A percentile compares a stretch with the other conserved stretches of the same genome.
Conservation (phyloP, 2,888 invertebrate species). For the Theretra japonica region DNA sequence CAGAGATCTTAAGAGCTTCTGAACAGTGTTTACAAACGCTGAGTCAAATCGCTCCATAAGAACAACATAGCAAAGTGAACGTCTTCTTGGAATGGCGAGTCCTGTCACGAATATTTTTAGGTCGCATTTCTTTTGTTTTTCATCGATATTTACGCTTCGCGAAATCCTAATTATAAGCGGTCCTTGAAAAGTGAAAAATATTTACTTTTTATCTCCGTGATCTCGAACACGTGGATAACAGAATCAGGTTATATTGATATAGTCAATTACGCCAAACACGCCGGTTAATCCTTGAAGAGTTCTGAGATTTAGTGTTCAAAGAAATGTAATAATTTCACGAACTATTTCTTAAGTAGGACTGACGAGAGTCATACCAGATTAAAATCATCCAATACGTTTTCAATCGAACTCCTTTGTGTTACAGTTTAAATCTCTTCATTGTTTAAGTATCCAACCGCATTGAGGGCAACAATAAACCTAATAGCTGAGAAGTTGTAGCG, state of each 20-base stretch:
- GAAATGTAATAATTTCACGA: conserved; percentile 11
- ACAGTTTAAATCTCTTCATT: conserved; percentile 4
- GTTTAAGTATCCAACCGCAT: neutral
- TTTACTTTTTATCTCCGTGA: neutral
- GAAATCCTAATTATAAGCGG: neutral
- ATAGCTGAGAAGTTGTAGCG: conserved; percentile 19
- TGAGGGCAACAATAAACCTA: conserved; percentile 24
- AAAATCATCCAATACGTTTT: conserved; percentile 3
- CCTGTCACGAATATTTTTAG: conserved; percentile 26
- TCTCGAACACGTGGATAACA: neutral
- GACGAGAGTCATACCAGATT: neutral
- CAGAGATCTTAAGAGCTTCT: conserved; percentile 37
- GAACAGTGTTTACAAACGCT: conserved; percentile 45
- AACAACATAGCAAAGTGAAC: conserved; percentile 48
- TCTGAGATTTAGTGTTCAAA: conserved; percentile 7
- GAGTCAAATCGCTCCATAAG: conserved; percentile 37
- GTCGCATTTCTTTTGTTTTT: conserved; percentile 11
- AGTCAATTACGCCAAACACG: neutral
- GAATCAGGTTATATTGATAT: neutral
- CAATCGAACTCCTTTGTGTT: conserved; percentile 6
- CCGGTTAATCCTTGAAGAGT: neutral
- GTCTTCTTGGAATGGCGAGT: conserved; percentile 48
- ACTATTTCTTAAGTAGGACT: conserved; percentile 14
- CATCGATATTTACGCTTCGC: neutral
- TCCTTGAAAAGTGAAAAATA: conserved; percentile 1